Evolutionary conservation across 2,113 vertebrate genomes (phyloP).

Genomic region (Carollia perspicillata): DNA sequence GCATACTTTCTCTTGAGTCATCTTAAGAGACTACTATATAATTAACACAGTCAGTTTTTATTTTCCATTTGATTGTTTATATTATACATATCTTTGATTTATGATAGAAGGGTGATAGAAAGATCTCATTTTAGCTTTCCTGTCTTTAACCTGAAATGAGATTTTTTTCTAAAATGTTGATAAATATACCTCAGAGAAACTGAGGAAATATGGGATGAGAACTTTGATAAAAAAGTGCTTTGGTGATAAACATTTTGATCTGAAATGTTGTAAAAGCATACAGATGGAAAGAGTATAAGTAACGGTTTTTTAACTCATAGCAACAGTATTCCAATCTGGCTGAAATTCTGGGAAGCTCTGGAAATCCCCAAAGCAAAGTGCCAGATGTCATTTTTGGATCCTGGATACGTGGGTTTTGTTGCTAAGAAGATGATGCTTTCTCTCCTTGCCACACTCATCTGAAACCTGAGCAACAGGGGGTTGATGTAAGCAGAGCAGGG

Average conservation of each 20-base stretch:
- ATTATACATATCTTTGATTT: constrained; percentile 5
- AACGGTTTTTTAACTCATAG: background rate
- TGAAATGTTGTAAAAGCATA: constrained; percentile 20
- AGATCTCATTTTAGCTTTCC: background rate
- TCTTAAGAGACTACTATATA: background rate
- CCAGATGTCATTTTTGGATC: constrained; percentile 63
- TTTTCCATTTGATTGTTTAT: constrained; percentile 27
- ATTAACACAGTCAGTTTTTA: background rate
- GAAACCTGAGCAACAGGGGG: constrained; percentile 69
- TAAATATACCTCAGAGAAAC: constrained; percentile 20
- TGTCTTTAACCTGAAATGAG: constrained; percentile 13
- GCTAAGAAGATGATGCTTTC: constrained; percentile 48
- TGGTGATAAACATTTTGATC: constrained; percentile 42
- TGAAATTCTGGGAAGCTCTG: constrained; percentile 58
- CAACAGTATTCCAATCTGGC: constrained; percentile 39
- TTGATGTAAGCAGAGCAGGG: constrained; percentile 78
- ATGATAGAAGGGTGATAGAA: background rate
- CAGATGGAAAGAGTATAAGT: background rate
- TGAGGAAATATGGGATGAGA: background rate
- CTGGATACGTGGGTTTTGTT: constrained; percentile 53
- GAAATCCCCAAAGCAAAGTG: constrained; percentile 59
- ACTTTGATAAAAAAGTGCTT: background rate
- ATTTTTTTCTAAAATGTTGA: constrained; percentile 18
- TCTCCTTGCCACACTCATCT: constrained; percentile 45
- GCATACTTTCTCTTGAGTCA: background rate